Base-by-base conservation (phyloP, 2,888 invertebrate species). In the Adela reaumurella region DNA sequence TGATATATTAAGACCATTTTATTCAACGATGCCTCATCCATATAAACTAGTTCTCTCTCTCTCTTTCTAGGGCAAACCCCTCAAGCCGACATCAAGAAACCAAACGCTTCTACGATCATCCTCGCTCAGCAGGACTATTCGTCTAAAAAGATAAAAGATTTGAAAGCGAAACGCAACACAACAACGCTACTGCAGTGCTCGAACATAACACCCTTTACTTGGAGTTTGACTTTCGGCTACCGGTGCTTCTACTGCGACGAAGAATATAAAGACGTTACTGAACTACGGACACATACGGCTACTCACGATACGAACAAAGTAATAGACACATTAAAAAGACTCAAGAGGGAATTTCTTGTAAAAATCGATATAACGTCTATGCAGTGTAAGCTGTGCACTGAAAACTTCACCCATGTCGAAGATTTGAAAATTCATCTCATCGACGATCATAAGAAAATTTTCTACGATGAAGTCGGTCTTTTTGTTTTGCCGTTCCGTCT, bases 401-500 rank as follows among this genome's bases (percentile, higher is more conserved):
- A 35, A 35, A 14, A 35, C 3, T 35, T 35, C 14, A 35, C 6
- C 3, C 35, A 35, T 8, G 35, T 35, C 11, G 35, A 35, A 6
- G 35, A 11, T 14, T 14, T 35, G 14, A 6, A 11, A 6, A 35
- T 14, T 3, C 35, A 35, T 35, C 35, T 35, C 11, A 35, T 6
- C 35, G 14, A 35, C 6, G 35, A 14, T 8, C 35, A 35, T 14
- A 18, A 41, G 6, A 42, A 19, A 50, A 60, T 62, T 2, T 48
- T 72, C 1, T 57, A 65, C 45, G 47, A 64, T 4, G 54, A 60
- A 17, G 56, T 56, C 10, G 65, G 65, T 47, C 51, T 69, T 14
- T 70, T 69, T 0, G 56, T 71, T 52, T 65, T 68, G 49, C 64
- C 67, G 28, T 74, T 67, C 52, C 61, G 57, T 42, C 56, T 72